Evolutionary conservation across 1,140 invertebrate species (phyloP).

Genomic region (Aporrectodea caliginosa): DNA sequence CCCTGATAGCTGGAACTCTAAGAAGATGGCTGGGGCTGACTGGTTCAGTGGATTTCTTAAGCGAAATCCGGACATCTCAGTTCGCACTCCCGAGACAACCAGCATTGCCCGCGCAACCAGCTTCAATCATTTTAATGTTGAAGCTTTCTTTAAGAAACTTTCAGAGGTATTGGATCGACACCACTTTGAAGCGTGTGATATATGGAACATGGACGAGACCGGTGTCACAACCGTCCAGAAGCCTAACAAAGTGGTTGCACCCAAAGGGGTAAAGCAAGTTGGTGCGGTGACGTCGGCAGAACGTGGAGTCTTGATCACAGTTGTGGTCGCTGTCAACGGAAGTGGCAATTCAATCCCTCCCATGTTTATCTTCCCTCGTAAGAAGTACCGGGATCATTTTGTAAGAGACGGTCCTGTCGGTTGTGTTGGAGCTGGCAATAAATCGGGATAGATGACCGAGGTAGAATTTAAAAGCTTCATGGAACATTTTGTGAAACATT

Average conservation of each 20-base stretch:
- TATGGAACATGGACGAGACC: conserved; percentile 59
- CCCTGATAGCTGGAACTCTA: conserved; percentile 11
- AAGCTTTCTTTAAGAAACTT: conserved; percentile 38
- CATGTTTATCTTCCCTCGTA: conserved; percentile 44
- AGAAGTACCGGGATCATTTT: conserved; percentile 48
- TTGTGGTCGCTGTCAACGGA: conserved; percentile 37
- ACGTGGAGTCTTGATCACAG: conserved; percentile 47
- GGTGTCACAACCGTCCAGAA: conserved; percentile 57
- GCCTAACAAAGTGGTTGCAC: conserved; percentile 54
- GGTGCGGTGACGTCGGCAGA: conserved; percentile 55
- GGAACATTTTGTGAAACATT: conserved; percentile 52
- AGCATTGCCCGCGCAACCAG: conserved; percentile 55
- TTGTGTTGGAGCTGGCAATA: conserved; percentile 45
- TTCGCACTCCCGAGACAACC: conserved; percentile 49
- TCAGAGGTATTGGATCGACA: conserved; percentile 35
- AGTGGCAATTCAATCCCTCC: conserved; percentile 43
- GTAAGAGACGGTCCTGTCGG: conserved; percentile 55
- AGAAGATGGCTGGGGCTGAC: conserved; percentile 51
- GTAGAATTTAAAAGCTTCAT: conserved; percentile 56
- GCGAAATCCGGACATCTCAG: conserved; percentile 48
- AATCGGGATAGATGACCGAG: conserved; percentile 57
- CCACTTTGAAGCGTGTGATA: conserved; percentile 40
- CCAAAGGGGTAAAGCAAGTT: conserved; percentile 53
- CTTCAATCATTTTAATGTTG: conserved; percentile 56
- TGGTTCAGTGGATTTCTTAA: conserved; percentile 55